Evolutionary conservation across 2,888 invertebrate species (phyloP).

Genomic region (Lasius fuliginosus): DNA sequence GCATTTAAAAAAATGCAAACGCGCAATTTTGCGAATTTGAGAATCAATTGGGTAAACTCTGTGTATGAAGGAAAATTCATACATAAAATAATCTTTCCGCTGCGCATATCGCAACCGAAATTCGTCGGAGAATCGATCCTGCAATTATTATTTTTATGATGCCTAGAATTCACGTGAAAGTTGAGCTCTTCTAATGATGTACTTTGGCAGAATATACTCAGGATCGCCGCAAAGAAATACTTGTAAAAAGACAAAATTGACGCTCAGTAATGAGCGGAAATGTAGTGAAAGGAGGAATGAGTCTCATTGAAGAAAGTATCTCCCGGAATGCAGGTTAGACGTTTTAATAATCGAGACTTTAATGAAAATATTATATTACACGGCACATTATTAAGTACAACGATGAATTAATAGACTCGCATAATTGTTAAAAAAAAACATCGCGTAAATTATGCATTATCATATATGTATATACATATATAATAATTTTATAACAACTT

Average conservation of each 20-base stretch:
- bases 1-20: conserved; percentile 28
- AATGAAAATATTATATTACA: neutral
- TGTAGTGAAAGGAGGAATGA: conserved; percentile 53
- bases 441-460: neutral
- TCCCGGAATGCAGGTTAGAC: conserved; percentile 56
- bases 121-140: neutral
- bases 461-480: neutral
- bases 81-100: neutral
- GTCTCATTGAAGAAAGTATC: conserved; percentile 36
- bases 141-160: conserved; percentile 16
- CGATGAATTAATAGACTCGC: neutral
- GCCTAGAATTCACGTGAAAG: conserved; percentile 52
- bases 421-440: neutral
- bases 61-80: neutral
- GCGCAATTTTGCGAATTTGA: neutral
- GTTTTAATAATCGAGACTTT: conserved; percentile 42
- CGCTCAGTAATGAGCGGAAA: conserved; percentile 59
- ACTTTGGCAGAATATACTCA: conserved; percentile 63
- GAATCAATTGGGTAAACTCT: neutral
- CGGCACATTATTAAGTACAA: neutral
- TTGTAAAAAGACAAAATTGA: conserved; percentile 67
- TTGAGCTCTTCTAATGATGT: conserved; percentile 72
- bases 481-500: neutral
- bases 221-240: conserved; percentile 63
- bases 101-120: neutral